phyloP scores from a whole-genome alignment of 2,888 invertebrate species.

The Brachylomia viminalis region DNA sequence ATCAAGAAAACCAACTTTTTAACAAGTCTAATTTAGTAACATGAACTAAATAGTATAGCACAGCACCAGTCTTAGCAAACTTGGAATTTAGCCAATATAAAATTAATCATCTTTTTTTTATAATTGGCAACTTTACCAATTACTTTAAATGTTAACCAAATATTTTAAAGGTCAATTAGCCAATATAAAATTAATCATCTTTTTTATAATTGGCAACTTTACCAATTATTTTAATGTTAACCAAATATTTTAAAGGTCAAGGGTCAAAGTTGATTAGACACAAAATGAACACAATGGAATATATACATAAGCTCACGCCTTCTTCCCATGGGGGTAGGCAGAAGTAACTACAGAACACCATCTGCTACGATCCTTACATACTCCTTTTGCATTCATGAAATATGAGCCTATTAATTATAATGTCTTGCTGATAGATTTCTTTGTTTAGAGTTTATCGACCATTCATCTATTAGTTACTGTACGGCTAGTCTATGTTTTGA shows the following conservation, averaged over 20 bases:
- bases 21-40: not conserved
- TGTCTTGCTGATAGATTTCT: not conserved
- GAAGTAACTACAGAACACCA: no score
- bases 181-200: not conserved
- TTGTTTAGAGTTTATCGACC: not conserved
- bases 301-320: no score
- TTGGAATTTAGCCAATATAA: not conserved
- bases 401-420: not conserved
- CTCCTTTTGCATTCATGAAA: no score
- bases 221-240: not conserved
- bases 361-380: no score
- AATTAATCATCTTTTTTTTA: not conserved
- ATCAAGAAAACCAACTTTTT: not conserved
- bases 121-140: constrained; percentile 3
- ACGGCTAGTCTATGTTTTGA: not conserved
- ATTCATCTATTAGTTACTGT: not conserved
- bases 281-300: not conserved
- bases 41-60: not conserved
- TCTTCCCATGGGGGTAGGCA: no score
- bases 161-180: constrained; percentile 17
- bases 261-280: not conserved
- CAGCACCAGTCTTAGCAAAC: not conserved
- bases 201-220: constrained; percentile 14
- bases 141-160: no score
- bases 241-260: constrained; percentile 18